A percentile compares a stretch with the other conserved stretches of the same genome.
phyloP scores from a whole-genome alignment of 1,140 invertebrate genomes.

The Hyphantria cunea region DNA sequence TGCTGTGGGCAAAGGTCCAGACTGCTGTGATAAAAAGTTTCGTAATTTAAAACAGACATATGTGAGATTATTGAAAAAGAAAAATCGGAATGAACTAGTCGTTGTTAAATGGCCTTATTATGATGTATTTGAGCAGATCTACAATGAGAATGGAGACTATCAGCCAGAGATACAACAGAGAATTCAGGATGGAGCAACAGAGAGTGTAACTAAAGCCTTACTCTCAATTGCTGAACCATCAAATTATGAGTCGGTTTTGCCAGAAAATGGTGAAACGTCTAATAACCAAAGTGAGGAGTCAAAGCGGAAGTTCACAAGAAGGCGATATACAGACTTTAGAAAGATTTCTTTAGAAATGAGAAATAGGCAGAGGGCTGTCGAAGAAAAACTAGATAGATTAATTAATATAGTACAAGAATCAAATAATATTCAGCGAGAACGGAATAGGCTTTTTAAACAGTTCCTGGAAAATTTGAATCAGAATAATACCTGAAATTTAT shows the following conservation, averaged over 20 bases:
- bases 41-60: constrained; percentile 75
- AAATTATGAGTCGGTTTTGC: constrained; percentile 42
- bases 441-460: constrained; percentile 69
- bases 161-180: constrained; percentile 69
- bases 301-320: constrained; percentile 55
- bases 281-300: constrained; percentile 55
- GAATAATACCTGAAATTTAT: too few species aligned
- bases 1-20: constrained; percentile 60
- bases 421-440: constrained; percentile 69
- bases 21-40: constrained; percentile 75
- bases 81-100: constrained; percentile 51
- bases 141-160: constrained; percentile 64
- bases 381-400: constrained; percentile 73
- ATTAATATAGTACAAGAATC: constrained; percentile 76
- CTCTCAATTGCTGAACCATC: constrained; percentile 49
- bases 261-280: constrained; percentile 57
- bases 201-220: constrained; percentile 59
- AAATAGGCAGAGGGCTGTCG: constrained; percentile 65
- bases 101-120: constrained; percentile 73
- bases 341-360: constrained; percentile 70
- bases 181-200: constrained; percentile 55
- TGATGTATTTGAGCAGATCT: constrained; percentile 71
- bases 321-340: constrained; percentile 64
- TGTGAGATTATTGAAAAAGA: constrained; percentile 65
- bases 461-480: constrained; percentile 63